Conservation (phyloP, 2,888 invertebrate species). For the Caenorhabditis zanzibari region DNA sequence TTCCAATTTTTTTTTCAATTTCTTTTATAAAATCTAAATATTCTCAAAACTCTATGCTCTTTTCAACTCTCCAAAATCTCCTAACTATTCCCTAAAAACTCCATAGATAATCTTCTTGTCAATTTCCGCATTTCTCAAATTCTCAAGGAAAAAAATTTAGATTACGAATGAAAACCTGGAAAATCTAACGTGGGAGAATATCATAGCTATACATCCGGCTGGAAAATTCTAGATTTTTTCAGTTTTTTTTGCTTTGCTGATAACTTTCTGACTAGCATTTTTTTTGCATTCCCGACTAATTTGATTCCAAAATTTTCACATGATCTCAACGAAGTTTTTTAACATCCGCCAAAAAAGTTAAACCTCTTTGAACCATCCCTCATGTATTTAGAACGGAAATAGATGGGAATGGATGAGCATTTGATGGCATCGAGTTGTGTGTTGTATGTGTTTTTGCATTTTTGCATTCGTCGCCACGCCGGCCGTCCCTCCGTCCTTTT, state of each 20-base stretch:
- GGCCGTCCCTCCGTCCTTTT: conserved; percentile 19
- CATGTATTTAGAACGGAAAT: conserved; percentile 26
- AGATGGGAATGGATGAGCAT: conserved; percentile 42
- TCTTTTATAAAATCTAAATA: too few relatives aligned
- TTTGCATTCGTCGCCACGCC: conserved; percentile 23
- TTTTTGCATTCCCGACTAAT: not conserved
- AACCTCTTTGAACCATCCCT: conserved; percentile 19
- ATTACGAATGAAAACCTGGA: not conserved
- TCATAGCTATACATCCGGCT: conserved; percentile 28
- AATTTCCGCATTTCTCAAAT: too few relatives aligned
- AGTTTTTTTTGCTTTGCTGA: not conserved
- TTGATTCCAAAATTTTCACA: not conserved
- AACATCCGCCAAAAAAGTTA: too few relatives aligned
- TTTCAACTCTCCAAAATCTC: too few relatives aligned
- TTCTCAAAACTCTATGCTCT: too few relatives aligned
- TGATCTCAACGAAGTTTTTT: too few relatives aligned
- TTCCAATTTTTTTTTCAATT: too few relatives aligned
- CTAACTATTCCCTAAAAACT: too few relatives aligned
- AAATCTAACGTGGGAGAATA: conserved; percentile 26
- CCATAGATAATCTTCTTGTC: too few relatives aligned
- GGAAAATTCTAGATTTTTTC: conserved; percentile 14
- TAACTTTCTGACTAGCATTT: not conserved
- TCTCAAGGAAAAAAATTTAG: too few relatives aligned
- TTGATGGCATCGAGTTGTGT: conserved; percentile 8
- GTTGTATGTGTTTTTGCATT: conserved; percentile 27